Base-by-base conservation (phyloP, 2,888 invertebrate species). In the Himalopsyche tibetana region DNA sequence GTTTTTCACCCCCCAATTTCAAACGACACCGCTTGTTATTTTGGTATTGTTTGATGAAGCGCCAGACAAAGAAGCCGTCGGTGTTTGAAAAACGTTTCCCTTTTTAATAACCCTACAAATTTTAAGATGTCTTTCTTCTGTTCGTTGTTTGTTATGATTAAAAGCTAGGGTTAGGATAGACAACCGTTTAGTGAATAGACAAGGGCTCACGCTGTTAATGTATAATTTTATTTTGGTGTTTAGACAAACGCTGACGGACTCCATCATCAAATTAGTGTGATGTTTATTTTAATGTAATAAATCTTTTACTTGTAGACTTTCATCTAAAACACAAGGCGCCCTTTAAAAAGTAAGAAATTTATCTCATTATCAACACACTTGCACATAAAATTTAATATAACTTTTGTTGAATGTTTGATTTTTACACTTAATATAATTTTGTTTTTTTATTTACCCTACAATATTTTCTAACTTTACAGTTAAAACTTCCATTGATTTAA, bases 131-230 rank as follows among this genome's bases (percentile, higher is more conserved):
- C 55, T 82, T 82, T 45, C 51, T 81, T 45, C 82, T 82, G 51
- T 5, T 51, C 15, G 19, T 56, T 85, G 45, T 85, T 85, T 82
- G 79, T 82, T 85, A 82, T 63, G 45, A 85, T 82, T 85, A 82
- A 45, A 36, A 19, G 79, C 82, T 74, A 55, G 85, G 85, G 82
- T 74, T 74, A 74, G 9, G 74, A 74, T 82, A 38, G 82, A 55
- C 82, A 82, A 82, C 82, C 82, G 55, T 55, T 82, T 82, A 55
- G 55, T 38, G 36, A 74, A 19, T 55, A 55, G 82, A 55, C 74
- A 55, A 17, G 51, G 82, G 55, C n/a, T 55, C 82, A 55, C 51
- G 80, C 42, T 80, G n/a, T 51, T 51, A 51, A 15, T n/a, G 51
- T 51, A n/a, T 80, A 80, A n/a, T 42, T 45, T 80, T 45, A 80